A percentile compares a stretch with the other conserved stretches of the same genome.
Conservation (phyloP, 2,888 invertebrate species). For the Chrysomela aeneicollis region DNA sequence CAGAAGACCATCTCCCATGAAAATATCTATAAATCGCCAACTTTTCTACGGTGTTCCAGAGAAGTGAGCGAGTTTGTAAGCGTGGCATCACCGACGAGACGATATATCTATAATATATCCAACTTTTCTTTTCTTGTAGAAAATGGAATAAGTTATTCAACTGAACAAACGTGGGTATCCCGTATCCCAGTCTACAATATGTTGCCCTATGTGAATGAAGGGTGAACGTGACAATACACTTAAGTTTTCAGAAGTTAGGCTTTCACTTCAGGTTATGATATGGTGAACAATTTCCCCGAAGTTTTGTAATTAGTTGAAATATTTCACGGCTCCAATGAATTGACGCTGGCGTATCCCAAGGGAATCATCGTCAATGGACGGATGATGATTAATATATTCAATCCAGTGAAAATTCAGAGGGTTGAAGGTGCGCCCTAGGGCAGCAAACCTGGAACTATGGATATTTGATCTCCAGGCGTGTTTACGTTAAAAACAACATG, state of each 20-base stretch:
- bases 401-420: neutral
- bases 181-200: no score
- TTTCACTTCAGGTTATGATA: neutral
- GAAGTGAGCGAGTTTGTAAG: no score
- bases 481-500: neutral
- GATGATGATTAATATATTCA: conserved; percentile 3
- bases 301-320: neutral
- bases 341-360: neutral
- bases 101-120: no score
- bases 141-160: no score
- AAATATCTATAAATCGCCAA: no score
- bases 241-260: neutral
- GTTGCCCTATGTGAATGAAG: no score
- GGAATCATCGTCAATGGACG: neutral
- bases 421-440: neutral
- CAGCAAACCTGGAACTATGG: neutral
- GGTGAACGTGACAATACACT: no score
- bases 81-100: no score
- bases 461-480: neutral
- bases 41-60: no score
- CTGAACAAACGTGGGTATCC: no score
- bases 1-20: no score
- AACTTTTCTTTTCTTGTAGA: no score
- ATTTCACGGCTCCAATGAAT: neutral
- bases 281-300: neutral